A percentile compares a stretch with the other conserved stretches of the same genome.
Evolutionary conservation across 2,113 vertebrate species (phyloP).

Genomic region (Chionis minor): DNA sequence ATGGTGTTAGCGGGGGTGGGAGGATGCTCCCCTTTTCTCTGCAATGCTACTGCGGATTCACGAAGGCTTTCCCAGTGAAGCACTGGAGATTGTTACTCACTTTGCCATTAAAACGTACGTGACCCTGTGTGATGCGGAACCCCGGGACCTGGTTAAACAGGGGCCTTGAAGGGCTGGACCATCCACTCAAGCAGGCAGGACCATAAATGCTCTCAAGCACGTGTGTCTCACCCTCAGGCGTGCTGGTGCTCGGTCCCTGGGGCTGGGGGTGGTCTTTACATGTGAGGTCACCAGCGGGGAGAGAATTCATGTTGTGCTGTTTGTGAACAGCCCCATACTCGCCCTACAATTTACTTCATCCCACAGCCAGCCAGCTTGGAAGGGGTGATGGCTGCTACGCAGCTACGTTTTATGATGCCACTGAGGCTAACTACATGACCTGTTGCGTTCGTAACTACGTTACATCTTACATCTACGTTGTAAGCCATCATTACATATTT

Average conservation of each 20-base stretch:
- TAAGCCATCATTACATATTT: not conserved
- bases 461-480: not conserved
- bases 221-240: not conserved
- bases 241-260: not conserved
- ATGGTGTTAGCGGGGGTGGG: not conserved
- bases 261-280: not conserved
- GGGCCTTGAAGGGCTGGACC: not conserved
- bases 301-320: not conserved
- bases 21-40: conserved; percentile 8
- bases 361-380: not conserved
- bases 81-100: not conserved
- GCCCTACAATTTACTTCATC: not conserved
- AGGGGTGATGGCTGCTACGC: not conserved
- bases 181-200: not conserved
- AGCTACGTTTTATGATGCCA: not conserved
- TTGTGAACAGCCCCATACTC: not conserved
- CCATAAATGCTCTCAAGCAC: not conserved
- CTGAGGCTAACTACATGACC: not conserved
- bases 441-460: not conserved
- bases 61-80: not conserved
- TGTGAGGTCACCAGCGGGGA: not conserved
- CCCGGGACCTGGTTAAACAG: not conserved
- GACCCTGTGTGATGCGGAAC: not conserved
- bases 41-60: not conserved
- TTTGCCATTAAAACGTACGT: not conserved